phyloP scores from a whole-genome alignment of 1,140 invertebrate species.

The Bombus waltoni region DNA sequence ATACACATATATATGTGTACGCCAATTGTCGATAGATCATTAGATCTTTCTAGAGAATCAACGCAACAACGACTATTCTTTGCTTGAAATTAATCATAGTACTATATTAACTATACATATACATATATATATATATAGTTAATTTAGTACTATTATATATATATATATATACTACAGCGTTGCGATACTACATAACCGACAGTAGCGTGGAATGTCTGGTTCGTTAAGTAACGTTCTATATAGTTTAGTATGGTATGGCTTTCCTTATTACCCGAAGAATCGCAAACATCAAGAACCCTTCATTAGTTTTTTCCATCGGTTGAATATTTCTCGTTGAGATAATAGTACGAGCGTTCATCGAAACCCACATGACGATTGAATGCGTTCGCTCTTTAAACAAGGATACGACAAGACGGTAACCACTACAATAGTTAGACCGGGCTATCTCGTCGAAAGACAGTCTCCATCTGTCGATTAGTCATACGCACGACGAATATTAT shows the following conservation, averaged over 20 bases:
- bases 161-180: not conserved
- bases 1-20: not conserved
- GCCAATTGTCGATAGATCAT: not conserved
- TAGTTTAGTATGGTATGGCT: not conserved
- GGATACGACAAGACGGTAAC: conserved; percentile 43
- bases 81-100: not conserved
- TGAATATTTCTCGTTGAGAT: not conserved
- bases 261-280: not conserved
- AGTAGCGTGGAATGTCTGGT: conserved; percentile 36
- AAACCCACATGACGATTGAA: conserved; percentile 28
- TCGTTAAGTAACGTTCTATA: conserved; percentile 24
- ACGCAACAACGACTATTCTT: not conserved
- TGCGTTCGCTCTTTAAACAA: conserved; percentile 26
- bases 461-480: conserved; percentile 55
- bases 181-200: not conserved
- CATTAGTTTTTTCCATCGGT: not conserved
- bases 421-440: conserved; percentile 62
- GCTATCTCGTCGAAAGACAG: conserved; percentile 59
- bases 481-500: conserved; percentile 55
- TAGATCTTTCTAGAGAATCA: not conserved
- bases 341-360: conserved; percentile 1
- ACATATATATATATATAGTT: not conserved
- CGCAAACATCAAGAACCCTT: not conserved
- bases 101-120: conserved; percentile 16
- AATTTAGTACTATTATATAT: too few species aligned